These are phyloP conservation scores for Drosophila azteca DNA, from an alignment of 1,140 invertebrate species.

Conservation along the genomic window DNA sequence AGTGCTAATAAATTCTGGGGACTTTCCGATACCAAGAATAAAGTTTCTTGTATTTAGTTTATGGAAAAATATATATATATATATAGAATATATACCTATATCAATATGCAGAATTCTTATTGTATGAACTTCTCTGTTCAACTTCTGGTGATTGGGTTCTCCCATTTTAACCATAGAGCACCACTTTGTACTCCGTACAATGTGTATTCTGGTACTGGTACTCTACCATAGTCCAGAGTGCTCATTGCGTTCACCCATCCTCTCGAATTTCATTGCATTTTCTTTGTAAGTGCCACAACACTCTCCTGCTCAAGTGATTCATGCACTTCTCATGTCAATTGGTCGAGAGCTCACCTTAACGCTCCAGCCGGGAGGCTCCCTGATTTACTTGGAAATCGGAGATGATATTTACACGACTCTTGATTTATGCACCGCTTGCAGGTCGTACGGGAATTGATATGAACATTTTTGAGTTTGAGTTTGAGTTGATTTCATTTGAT, in stretches of 20 bases:
- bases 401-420: constrained; percentile 49
- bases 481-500: constrained; percentile 46
- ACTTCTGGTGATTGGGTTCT: too few species aligned
- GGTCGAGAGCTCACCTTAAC: constrained; percentile 3
- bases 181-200: too few species aligned
- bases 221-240: not conserved
- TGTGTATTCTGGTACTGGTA: too few species aligned
- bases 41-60: too few species aligned
- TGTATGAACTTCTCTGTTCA: too few species aligned
- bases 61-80: too few species aligned
- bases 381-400: constrained; percentile 43
- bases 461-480: constrained; percentile 11
- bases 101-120: too few species aligned
- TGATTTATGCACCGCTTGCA: constrained; percentile 26
- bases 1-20: too few species aligned
- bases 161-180: too few species aligned
- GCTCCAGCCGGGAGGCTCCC: not conserved
- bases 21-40: too few species aligned
- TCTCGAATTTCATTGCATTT: constrained; percentile 43
- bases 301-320: constrained; percentile 21
- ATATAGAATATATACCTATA: too few species aligned
- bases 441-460: constrained; percentile 28
- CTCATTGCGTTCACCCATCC: constrained; percentile 10
- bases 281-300: constrained; percentile 44
- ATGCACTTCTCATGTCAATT: constrained; percentile 42